phyloP scores from a whole-genome alignment of 2,113 vertebrate genomes.

The Panthera tigris region DNA sequence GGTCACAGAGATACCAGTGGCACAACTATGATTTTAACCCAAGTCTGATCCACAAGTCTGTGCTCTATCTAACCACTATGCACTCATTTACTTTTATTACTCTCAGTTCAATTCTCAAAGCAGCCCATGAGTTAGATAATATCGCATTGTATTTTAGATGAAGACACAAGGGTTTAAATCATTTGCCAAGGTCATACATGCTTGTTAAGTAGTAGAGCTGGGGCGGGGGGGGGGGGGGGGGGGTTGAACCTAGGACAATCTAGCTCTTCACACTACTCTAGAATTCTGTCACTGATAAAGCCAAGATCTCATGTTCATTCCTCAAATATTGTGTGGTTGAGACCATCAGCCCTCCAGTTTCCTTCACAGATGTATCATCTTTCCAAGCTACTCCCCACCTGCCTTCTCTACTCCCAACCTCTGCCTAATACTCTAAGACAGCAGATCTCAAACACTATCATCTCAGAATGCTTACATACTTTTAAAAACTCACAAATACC shows the following conservation, averaged over 20 bases:
- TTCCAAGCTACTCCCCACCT: not conserved
- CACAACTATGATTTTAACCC: not conserved
- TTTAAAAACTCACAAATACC: conserved; percentile 28
- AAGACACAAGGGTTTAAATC: not conserved
- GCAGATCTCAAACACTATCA: not conserved
- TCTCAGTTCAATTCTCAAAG: not conserved
- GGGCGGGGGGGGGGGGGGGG: not conserved
- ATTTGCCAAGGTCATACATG: not conserved
- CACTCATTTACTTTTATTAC: not conserved
- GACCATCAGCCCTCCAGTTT: not conserved
- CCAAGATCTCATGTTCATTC: not conserved
- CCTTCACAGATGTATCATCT: not conserved
- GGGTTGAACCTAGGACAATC: not conserved
- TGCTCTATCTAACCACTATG: conserved; percentile 2
- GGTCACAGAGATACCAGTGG: not conserved
- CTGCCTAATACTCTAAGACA: not conserved
- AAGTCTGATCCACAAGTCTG: not conserved
- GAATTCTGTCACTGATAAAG: conserved; percentile 6
- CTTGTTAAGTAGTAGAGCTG: not conserved
- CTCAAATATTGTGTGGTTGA: not conserved
- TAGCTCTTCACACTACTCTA: not conserved
- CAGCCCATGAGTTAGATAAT: not conserved
- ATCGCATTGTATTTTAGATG: not conserved
- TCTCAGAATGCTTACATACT: not conserved
- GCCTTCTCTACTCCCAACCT: not conserved